Evolutionary conservation across 2,113 vertebrate genomes (phyloP), one percentile per base, ranked within the genome.

Genomic region (Origma solitaria): DNA sequence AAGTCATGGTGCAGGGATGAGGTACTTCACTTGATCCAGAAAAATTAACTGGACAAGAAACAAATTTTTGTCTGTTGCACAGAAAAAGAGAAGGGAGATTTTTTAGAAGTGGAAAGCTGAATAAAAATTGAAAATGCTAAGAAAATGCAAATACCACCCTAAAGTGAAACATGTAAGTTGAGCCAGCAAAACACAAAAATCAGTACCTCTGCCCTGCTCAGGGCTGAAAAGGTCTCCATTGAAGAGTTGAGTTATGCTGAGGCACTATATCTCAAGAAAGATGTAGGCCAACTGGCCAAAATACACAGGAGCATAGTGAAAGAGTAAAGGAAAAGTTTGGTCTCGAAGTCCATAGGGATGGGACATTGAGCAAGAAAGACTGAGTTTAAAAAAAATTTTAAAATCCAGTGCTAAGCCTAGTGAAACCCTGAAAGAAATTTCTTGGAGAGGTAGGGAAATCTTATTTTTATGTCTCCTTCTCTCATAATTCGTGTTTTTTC

Each of bases 1-100:
- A 65, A 73, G n/a, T 49, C 27, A 9, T 15, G 8, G 15, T 62
- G 14, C 42, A n/a, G 17, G 31, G 25, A 53, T 0, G 0, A 68
- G 31, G 14, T 53, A 33, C 15, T 83, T 57, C 2, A 20, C 53
- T 49, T 47, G 21, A 27, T 33, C 33, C 35, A 73, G 60, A 65
- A 92, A 73, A 78, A 69, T 28, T 38, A 71, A 47, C 16, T 31
- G 54, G 44, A 56, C 7, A 65, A 78, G 40, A 88, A 72, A 13
- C 3, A 53, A 86, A 14, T 7, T 9, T 25, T 30, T 73, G n/a
- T 38, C 7, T 66, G 17, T 14, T 76, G 54, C 15, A 30, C 10
- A 80, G 42, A 62, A 77, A 68, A 78, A 45, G 18, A 33, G 9
- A 78, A 83, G 6, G 7, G 8, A 81, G 2, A 31, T 31, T 21